Conservation (phyloP, 2,888 invertebrate species). For the Nomada goodeniana region DNA sequence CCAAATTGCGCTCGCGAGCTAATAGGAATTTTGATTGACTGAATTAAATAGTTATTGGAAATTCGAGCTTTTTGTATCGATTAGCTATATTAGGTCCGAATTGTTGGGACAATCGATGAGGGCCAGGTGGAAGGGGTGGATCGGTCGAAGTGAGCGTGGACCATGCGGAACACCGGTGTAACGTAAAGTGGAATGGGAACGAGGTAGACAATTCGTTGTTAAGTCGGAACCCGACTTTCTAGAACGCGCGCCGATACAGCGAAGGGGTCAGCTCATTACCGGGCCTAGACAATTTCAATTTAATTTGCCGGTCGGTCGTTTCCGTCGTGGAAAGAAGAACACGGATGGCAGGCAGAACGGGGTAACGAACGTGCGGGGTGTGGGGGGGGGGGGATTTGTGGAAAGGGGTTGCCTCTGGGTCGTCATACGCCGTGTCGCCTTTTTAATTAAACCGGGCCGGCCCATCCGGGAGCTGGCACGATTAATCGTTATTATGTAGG, state of each 20-base stretch:
- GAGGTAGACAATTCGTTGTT: constrained; percentile 77
- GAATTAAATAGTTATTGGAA: constrained; percentile 84
- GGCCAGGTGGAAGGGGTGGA: constrained; percentile 21
- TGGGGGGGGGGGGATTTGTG: not conserved
- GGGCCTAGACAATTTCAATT: constrained; percentile 77
- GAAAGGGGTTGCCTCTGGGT: constrained; percentile 22
- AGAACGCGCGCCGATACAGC: constrained; percentile 61
- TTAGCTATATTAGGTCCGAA: constrained; percentile 76
- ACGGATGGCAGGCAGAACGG: constrained; percentile 32
- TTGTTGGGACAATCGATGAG: constrained; percentile 43
- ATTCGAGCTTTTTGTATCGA: constrained; percentile 80
- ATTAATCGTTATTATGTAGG: constrained; percentile 69
- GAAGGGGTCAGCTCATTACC: constrained; percentile 75
- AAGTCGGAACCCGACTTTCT: constrained; percentile 78
- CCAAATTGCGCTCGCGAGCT: constrained; percentile 82
- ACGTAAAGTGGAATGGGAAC: too few relatives aligned
- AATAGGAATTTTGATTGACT: constrained; percentile 84
- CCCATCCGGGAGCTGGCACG: constrained; percentile 35
- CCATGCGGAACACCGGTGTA: not conserved
- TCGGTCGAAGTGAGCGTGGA: constrained; percentile 24
- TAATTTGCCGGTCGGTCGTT: constrained; percentile 71
- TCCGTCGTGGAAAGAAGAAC: constrained; percentile 50
- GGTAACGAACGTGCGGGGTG: constrained; percentile 13
- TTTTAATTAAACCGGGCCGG: constrained; percentile 55
- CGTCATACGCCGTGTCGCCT: constrained; percentile 62